These are phyloP conservation scores for Anagyrus pseudococci DNA, from an alignment of 2,888 invertebrate genomes.

Conservation along the genomic window DNA sequence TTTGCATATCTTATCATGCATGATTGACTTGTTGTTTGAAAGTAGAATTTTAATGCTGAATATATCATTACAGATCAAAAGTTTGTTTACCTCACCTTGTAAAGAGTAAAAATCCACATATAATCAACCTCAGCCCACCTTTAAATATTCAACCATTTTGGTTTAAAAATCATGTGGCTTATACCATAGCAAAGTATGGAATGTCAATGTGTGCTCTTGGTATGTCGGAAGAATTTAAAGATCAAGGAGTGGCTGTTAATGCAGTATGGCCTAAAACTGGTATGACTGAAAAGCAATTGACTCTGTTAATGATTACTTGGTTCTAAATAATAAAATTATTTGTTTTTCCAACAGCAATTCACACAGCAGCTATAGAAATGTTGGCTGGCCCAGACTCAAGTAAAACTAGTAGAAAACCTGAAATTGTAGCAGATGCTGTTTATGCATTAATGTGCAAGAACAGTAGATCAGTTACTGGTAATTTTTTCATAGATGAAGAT, in stretches of 20 bases:
- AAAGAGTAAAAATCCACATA: slow-evolving; percentile 89
- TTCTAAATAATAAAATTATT: too few species aligned
- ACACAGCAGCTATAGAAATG: slow-evolving; percentile 94
- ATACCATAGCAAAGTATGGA: slow-evolving; percentile 98
- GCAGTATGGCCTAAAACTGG: slow-evolving; percentile 96
- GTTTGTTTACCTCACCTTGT: slow-evolving; percentile 85
- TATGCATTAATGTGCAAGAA: slow-evolving; percentile 74
- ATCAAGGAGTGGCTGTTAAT: slow-evolving; percentile 87
- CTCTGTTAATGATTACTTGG: slow-evolving; percentile 2
- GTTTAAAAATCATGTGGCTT: slow-evolving; percentile 92
- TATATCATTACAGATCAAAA: slow-evolving; percentile 75
- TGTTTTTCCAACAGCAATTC: slow-evolving; percentile 70
- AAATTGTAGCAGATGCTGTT: slow-evolving; percentile 90
- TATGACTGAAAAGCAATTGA: too few species aligned
- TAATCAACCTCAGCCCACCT: slow-evolving; percentile 94
- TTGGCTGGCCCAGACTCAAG: slow-evolving; percentile 73
- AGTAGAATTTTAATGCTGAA: slow-evolving; percentile 27
- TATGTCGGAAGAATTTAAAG: slow-evolving; percentile 92
- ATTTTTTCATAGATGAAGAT: slow-evolving; percentile 93
- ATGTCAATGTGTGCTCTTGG: slow-evolving; percentile 99
- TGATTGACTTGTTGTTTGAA: too few species aligned
- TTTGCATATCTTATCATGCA: slow-evolving; percentile 38
- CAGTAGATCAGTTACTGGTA: slow-evolving; percentile 80
- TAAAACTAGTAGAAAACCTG: slow-evolving; percentile 76
- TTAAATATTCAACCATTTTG: slow-evolving; percentile 87